Base-by-base conservation (phyloP, 2,797 vertebrate species). In the Cyclura pinguis region DNA sequence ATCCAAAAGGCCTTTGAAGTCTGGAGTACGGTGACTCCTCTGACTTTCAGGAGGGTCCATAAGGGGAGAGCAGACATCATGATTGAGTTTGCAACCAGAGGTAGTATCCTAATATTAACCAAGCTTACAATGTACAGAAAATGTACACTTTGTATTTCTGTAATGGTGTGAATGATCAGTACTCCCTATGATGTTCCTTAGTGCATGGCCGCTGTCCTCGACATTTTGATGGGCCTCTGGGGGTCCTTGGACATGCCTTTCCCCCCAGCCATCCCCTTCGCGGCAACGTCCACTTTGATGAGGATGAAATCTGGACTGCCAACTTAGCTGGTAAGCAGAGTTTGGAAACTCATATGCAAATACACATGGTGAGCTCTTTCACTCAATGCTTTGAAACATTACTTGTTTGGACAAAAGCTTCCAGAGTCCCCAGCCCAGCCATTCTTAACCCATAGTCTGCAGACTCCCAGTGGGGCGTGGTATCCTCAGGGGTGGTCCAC, bases 271-370 rank as follows among this genome's bases (percentile, higher is more conserved):
- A 84, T 50, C 97, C 97, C 69, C 93, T 98, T 32, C 98, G 98
- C 24, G 98, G 98, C 89, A 98, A 98, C 38, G 97, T 98, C 47
- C 98, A 99, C 94, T 98, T 99, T 85, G 98, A 99, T 83, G 98
- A 99, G 13, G 98, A 98, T 91, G 98, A 99, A 96, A 97, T 96
- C 0, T 99, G 98, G 98, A 98, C 97, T 4, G 95, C 87, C 87
- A 96, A 95, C 50, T 96, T 94, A 82, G 64, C 18, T 89, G 97
- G 97, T 98, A 92, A 91, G 96, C 42, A 67, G 42, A 29, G 24
- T 47, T 27, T 78, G 8, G 24, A 78, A 78, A 50, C 16, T 62
- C 59, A 20, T 62, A 62, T 62, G 18, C 20, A 22, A 27, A 32
- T 32, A 69, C 67, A 32, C 67, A 69, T 69, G 24, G 6, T 69